Base-by-base conservation (phyloP, 2,113 vertebrate species). In the Boulengeromyrus knoepffleri region DNA sequence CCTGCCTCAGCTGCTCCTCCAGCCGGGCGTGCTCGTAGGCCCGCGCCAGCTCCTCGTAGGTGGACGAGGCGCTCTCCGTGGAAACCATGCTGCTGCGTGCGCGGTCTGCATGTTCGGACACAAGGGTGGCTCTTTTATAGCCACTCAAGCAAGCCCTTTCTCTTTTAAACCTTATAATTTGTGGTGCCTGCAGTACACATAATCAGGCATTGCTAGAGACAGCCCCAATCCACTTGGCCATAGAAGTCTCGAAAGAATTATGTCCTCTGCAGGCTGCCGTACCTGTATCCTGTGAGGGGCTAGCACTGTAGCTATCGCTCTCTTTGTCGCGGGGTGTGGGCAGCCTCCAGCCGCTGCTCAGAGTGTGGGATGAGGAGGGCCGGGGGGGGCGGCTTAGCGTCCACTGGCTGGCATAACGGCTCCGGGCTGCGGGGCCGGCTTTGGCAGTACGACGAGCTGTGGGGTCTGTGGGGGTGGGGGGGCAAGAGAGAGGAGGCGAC, bases 81-180 rank as follows among this genome's bases (percentile, higher is more conserved):
- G 99, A 99, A 93, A 99, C 99, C 99, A 99, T 99, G 93, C 99
- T 99, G 97, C 98, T 99, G 90, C 98, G 96, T 0, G 98, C 99
- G 90, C 98, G 96, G 94, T 99, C 99, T 99, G 86, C 0, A 2
- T 27, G 2, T 52, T 52, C 31, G 50, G 15, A 91, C 90, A 93
- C 90, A 56, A 87, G 56, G 36, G 13, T 3, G n/a, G 9, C 74
- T 70, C n/a, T 3, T 27, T 27, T 27, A 13, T 31, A 27, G 62
- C 3, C 62, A 13, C 62, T 70, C n/a, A 4, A 13, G 31, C 10
- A 62, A 62, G 58, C 58, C 58, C 9, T 66, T 27, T 66, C 58
- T 66, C 58, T 27, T 12, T 31, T 70, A 31, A 70, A 70, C 62
- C 62, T 70, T 31, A 70, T 13, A 31, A 13, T 70, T 1, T 19